Evolutionary conservation across 2,797 vertebrate species (phyloP).

Genomic region (Cyclopterus lumpus): DNA sequence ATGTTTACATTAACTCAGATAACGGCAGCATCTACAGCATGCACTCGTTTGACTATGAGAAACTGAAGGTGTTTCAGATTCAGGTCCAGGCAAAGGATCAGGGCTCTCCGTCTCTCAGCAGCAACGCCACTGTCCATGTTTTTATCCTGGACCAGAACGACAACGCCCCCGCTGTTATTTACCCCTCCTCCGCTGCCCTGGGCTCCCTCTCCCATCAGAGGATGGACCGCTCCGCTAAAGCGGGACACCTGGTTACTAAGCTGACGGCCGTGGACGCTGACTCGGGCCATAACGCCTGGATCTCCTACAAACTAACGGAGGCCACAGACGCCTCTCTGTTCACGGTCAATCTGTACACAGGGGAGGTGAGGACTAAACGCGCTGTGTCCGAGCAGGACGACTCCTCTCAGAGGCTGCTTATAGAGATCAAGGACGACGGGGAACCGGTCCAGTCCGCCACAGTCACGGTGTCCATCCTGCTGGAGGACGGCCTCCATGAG

Average conservation of each 20-base stretch:
- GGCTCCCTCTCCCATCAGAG: constrained; percentile 79
- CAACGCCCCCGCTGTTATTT: constrained; percentile 81
- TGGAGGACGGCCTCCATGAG: constrained; percentile 74
- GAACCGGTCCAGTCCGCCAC: constrained; percentile 74
- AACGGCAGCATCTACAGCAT: constrained; percentile 86
- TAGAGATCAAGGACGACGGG: constrained; percentile 80
- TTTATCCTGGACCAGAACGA: constrained; percentile 85
- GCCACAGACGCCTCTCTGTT: constrained; percentile 80
- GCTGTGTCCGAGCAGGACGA: constrained; percentile 79
- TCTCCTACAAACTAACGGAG: constrained; percentile 83
- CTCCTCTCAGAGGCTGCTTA: constrained; percentile 78
- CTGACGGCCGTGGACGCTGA: constrained; percentile 76
- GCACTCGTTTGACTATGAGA: constrained; percentile 84
- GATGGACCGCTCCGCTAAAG: constrained; percentile 69
- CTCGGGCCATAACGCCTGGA: constrained; percentile 76
- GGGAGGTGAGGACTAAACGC: constrained; percentile 84
- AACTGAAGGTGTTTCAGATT: constrained; percentile 79
- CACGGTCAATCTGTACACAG: constrained; percentile 83
- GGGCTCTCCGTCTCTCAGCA: constrained; percentile 76
- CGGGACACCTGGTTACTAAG: constrained; percentile 74
- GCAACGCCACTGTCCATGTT: constrained; percentile 80
- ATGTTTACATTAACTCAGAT: constrained; percentile 86
- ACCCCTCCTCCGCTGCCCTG: constrained; percentile 76
- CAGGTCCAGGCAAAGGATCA: constrained; percentile 79
- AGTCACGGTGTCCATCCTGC: constrained; percentile 68